phyloP scores from a whole-genome alignment of 2,797 vertebrate species.

The Phrynocephalus forsythii region DNA sequence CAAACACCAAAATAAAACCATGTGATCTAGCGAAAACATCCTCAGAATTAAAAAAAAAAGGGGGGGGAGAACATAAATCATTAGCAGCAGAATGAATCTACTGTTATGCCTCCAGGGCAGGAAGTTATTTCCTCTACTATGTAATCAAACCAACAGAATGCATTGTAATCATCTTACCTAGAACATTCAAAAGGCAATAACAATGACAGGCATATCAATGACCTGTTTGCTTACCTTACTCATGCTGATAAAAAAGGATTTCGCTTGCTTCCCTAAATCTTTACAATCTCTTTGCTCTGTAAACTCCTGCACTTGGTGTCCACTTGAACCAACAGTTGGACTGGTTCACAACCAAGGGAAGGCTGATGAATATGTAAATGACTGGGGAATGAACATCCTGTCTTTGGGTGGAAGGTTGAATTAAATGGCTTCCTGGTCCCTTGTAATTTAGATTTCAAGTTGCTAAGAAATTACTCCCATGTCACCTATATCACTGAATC shows the following conservation, averaged over 20 bases:
- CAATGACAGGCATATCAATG: rapidly evolving
- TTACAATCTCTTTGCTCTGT: neutral
- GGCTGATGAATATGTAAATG: neutral
- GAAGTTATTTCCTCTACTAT: neutral
- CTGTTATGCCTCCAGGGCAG: neutral
- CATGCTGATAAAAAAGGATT: neutral
- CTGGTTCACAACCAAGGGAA: too few species aligned
- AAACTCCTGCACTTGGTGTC: neutral
- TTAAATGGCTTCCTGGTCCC: neutral
- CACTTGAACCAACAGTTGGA: neutral
- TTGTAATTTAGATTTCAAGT: neutral
- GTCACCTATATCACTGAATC: neutral
- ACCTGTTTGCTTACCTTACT: neutral
- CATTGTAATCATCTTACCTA: neutral
- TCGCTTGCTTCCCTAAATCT: neutral
- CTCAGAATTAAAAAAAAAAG: neutral
- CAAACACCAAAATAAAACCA: neutral
- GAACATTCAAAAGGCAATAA: neutral
- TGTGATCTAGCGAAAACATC: neutral
- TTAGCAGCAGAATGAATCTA: neutral
- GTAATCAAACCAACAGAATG: neutral
- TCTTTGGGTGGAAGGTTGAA: neutral
- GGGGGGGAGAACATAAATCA: neutral
- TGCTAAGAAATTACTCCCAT: neutral
- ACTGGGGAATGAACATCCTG: neutral